Base-by-base conservation (phyloP, 1,140 invertebrate species). In the Drosophila repletoides region DNA sequence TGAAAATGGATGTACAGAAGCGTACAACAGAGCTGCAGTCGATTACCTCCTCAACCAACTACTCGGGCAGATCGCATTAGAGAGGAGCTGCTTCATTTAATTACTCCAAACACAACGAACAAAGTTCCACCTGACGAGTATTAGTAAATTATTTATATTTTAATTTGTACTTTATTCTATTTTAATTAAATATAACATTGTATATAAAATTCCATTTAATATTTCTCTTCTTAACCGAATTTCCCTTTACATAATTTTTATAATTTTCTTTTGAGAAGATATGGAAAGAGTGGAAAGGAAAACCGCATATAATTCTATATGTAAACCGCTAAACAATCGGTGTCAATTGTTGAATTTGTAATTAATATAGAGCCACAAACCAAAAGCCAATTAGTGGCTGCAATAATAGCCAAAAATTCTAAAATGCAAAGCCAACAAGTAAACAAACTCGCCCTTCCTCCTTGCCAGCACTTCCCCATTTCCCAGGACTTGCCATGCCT, bases 31-130 rank as follows among this genome's bases (percentile, higher is more conserved):
- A 67, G 19, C 10, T 67, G 24, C 56, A 67, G 19, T 67, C 64
- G 6, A 67, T 67, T 46, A 61, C 77, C n/a, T 64, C 70, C 2
- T 79, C 80, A 2, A 79, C 74, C 1, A 84, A 86, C 26, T 66
- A 29, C 9, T 36, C 60, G 0, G 60, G 24, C 46, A 46, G 60
- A 60, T 61, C 69, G 2, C 34, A 67, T 1, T 76, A 72, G 24
- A 5, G 5, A 48, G 5, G 2, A 2, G 3, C 5, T 26, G 2
- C 22, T n/a, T 5, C 3, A 3, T 51, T 21, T 1, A 40, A 14
- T 22, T n/a, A n/a, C n/a, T n/a, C n/a, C n/a, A 7, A 15, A 14
- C 17, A 17, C 28, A 65, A 49, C 79, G 69, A 81, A 73, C 77
- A 81, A 81, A 83, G 14, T 26, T 33, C 31, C 12, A 38, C 29